A percentile compares a stretch with the other conserved stretches of the same genome.
Evolutionary conservation across 2,797 vertebrate species (phyloP).

Genomic region (Chaetodon trifasciatus): DNA sequence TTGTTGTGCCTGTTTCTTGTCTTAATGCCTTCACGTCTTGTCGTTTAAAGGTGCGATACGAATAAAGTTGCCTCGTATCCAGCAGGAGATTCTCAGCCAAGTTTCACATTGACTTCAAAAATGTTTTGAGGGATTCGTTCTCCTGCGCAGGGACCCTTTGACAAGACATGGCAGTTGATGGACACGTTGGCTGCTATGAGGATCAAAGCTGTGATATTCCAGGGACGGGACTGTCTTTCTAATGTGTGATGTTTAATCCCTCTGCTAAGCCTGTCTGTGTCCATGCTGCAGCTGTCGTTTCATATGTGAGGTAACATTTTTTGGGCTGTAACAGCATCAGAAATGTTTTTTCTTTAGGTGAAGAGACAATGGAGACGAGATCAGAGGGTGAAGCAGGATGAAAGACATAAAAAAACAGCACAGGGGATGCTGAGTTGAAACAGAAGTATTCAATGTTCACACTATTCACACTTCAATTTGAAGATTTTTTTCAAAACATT

Average conservation of each 20-base stretch:
- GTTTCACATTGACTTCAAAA: not conserved
- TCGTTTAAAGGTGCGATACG: not conserved
- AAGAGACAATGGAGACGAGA: not conserved
- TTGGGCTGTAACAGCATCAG: not conserved
- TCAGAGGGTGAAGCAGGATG: not conserved
- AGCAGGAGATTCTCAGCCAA: not conserved
- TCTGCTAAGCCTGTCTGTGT: constrained; percentile 17
- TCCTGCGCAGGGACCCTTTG: not conserved
- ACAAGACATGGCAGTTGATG: constrained; percentile 24
- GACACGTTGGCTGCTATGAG: constrained; percentile 9
- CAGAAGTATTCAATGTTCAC: not conserved
- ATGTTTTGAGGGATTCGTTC: not conserved
- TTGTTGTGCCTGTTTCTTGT: not conserved
- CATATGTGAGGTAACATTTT: not conserved
- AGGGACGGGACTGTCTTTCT: constrained; percentile 7
- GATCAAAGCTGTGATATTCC: constrained; percentile 26
- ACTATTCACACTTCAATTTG: no score
- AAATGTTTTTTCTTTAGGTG: not conserved
- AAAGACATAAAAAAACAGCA: not conserved
- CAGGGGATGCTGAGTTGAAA: no score
- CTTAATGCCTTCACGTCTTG: not conserved
- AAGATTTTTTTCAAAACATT: not conserved
- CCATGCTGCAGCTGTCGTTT: constrained; percentile 20
- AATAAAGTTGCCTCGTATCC: not conserved
- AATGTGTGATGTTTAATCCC: constrained; percentile 36